Base-by-base conservation (phyloP, 2,797 vertebrate species). In the Gallinago solitaria region DNA sequence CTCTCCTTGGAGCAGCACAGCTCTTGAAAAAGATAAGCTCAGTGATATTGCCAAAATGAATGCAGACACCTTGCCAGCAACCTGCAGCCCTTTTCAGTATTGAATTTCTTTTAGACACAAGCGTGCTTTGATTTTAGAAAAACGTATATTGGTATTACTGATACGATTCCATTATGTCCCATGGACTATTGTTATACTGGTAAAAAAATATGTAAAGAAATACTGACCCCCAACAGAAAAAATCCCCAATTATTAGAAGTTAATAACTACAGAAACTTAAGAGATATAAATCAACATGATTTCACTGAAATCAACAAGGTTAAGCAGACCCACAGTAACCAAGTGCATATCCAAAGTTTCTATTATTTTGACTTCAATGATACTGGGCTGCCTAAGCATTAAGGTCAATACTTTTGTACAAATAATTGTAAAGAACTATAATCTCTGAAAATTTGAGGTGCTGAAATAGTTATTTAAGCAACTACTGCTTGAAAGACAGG, bases 211-310 rank as follows among this genome's bases (percentile, higher is more conserved):
- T 1, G 6, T 50, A 24, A 82, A 79, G 33, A 56, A 87, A 79
- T 50, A 30, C 28, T 57, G 45, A 53, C 8, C 21, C 51, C 69
- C 27, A 59, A 43, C 11, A 82, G 37, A 64, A 71, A 63, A 86
- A 75, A 12, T 11, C 0, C 1, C 5, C 8, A n/a, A 25, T 28
- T n/a, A 56, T 27, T 27, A 30, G 6, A 70, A 76, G 23, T 16
- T 30, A 77, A 77, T 64, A 71, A 11, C 32, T 6, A 91, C 35
- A 83, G 43, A 56, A 80, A 41, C 16, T 43, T 54, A 45, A 73
- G 21, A 61, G 15, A 54, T 27, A 54, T 9, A 60, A 90, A 74
- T 9, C 47, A 56, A 51, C 1, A 19, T 2, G 1, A 47, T 11
- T 67, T 73, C 43, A 63, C 17, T 48, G 61, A 79, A 89, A 76